Conservation (phyloP, 2,113 vertebrate genomes). For the Tragelaphus strepsiceros region DNA sequence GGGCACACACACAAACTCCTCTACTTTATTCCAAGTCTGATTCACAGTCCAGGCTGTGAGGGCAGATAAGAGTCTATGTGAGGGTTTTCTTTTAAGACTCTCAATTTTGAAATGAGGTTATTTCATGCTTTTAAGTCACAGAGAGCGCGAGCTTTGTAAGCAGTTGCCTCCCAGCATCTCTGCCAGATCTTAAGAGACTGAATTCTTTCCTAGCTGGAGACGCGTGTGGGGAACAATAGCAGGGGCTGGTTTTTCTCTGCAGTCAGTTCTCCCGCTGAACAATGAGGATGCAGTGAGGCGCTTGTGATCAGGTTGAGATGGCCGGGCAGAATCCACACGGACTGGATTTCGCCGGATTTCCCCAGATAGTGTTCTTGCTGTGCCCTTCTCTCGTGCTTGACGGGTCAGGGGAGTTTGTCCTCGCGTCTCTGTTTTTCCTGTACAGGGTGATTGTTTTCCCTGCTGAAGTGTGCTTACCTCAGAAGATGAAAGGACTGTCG, state of each 20-base stretch:
- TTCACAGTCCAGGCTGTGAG: constrained; percentile 40
- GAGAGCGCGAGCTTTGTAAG: constrained; percentile 9
- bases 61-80: not conserved
- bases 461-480: not conserved
- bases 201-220: constrained; percentile 33
- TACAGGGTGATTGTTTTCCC: not conserved
- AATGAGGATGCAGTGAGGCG: constrained; percentile 8
- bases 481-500: not conserved
- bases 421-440: not conserved
- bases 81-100: not conserved
- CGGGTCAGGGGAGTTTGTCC: not conserved
- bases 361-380: not conserved
- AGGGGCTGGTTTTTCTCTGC: constrained; percentile 34
- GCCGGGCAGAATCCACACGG: not conserved
- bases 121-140: constrained; percentile 61
- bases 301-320: not conserved
- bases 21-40: not conserved
- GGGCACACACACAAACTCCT: not conserved
- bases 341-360: not conserved
- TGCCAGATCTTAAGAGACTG: not conserved
- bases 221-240: constrained; percentile 1
- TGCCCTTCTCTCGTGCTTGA: not conserved
- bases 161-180: not conserved
- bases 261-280: constrained; percentile 10
- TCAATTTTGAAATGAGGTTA: constrained; percentile 54